phyloP scores from a whole-genome alignment of 2,888 invertebrate genomes.

The Ptychoptera albimana region DNA sequence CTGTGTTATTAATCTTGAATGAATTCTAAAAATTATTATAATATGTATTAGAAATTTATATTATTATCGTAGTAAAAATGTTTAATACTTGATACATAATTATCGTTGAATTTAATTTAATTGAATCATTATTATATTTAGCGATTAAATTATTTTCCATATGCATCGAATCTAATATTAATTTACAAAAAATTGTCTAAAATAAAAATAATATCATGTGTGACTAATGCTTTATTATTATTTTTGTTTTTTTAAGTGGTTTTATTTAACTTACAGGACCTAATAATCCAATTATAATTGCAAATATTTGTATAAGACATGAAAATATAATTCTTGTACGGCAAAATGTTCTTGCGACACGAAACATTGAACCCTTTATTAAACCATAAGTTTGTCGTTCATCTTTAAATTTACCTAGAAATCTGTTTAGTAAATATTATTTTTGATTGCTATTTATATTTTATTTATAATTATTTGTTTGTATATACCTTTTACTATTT shows the following conservation, averaged over 20 bases:
- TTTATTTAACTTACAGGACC: constrained; percentile 1
- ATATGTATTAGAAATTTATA: no score
- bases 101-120: neutral
- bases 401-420: constrained; percentile 9
- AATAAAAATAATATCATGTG: no score
- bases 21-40: no score
- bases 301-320: constrained; percentile 6
- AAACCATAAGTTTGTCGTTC: constrained; percentile 8
- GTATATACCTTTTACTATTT: constrained; percentile 6
- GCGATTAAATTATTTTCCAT: neutral
- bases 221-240: neutral
- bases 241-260: neutral
- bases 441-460: neutral
- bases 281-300: constrained; percentile 4
- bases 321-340: constrained; percentile 8
- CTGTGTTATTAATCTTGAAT: no score
- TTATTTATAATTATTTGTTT: neutral
- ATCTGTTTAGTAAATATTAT: neutral
- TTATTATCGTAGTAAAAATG: no score
- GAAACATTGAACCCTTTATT: constrained; percentile 7
- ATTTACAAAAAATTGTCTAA: constrained; percentile 2
- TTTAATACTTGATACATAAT: no score
- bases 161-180: constrained; percentile 2
- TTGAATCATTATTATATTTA: neutral
- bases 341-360: constrained; percentile 9